Evolutionary conservation across 1,140 invertebrate genomes (phyloP), one percentile per base, ranked within the genome.

Genomic region (Nylanderia fulva): DNA sequence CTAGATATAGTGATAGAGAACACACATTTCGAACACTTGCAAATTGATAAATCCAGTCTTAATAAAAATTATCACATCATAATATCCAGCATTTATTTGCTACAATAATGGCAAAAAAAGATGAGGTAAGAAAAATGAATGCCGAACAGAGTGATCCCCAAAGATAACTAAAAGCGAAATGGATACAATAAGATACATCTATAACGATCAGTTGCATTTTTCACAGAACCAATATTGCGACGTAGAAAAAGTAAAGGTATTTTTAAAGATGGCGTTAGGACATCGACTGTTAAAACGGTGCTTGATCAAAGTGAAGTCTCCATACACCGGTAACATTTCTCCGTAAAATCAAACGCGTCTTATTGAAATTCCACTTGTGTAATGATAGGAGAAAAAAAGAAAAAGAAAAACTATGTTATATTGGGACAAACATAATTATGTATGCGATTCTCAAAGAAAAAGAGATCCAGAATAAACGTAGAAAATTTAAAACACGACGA

Each of bases 31-130:
- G 21, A 39, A 68, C 2, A 9, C 9, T 48, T 21, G 36, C 45
- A 48, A 48, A 2, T 68, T 36, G 4, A 45, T 48, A 48, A 5
- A 58, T 18, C 77, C 77, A 18, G 13, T 58, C 13, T 82, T 60
- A 79, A 79, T 48, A 72, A 27, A 72, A 82, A 72, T 58, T 54
- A 72, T 82, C 64, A n/a, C 36, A 18, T 58, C 66, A 39, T 58
- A 42, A n/a, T 29, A 13, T 3, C 60, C 63, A 24, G 33, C 45
- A 42, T 71, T 56, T 72, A 71, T 45, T 71, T 71, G 39, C 52
- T 15, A 15, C 45, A 45, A 39, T 56, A 42, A 54, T 42, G 39
- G 36, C 33, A n/a, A 58, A 36, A 71, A 52, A 82, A 9, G 66
- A n/a, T 9, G 24, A 60, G 29, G 52, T 58, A 58, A 82, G 33